phyloP scores from a whole-genome alignment of 2,888 invertebrate species.

The Acrocera orbiculus region DNA sequence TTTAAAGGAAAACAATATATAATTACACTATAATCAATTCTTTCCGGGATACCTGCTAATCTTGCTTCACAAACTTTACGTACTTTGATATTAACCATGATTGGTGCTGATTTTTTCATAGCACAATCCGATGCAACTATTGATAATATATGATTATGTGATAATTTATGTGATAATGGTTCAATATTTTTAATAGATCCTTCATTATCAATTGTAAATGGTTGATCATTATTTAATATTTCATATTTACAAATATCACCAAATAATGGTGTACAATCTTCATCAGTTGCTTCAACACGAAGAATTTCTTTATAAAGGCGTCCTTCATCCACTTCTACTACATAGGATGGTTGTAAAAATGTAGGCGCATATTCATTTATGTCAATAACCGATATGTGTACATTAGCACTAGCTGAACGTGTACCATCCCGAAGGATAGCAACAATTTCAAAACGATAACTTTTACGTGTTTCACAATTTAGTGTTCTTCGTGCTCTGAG shows the following conservation, averaged over 20 bases:
- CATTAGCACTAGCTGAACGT: slow-evolving; percentile 74
- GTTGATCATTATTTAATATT: slow-evolving; percentile 77
- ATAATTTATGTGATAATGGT: slow-evolving; percentile 76
- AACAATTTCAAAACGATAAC: slow-evolving; percentile 90
- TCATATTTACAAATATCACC: slow-evolving; percentile 97
- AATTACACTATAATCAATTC: slow-evolving; percentile 28
- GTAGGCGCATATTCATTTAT: slow-evolving; percentile 91
- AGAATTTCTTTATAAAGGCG: slow-evolving; percentile 77
- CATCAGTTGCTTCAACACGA: slow-evolving; percentile 78
- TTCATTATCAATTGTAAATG: slow-evolving; percentile 81
- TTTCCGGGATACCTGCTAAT: slow-evolving; percentile 47
- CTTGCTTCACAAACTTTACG: slow-evolving; percentile 61
- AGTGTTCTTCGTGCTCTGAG: slow-evolving; percentile 65
- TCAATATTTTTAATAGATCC: slow-evolving; percentile 90
- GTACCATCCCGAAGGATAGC: slow-evolving; percentile 82
- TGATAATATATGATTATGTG: slow-evolving; percentile 90
- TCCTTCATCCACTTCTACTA: slow-evolving; percentile 73
- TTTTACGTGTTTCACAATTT: slow-evolving; percentile 84
- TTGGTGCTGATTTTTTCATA: slow-evolving; percentile 82
- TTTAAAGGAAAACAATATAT: not conserved
- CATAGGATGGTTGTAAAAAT: slow-evolving; percentile 80
- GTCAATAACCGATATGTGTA: slow-evolving; percentile 87
- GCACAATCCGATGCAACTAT: slow-evolving; percentile 97
- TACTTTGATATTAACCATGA: slow-evolving; percentile 92
- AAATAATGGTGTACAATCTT: slow-evolving; percentile 85